Percentiles rank a stretch among this genome's conserved stretches.
Conservation (phyloP, 2,113 vertebrate genomes). For the Hippopotamus amphibius region DNA sequence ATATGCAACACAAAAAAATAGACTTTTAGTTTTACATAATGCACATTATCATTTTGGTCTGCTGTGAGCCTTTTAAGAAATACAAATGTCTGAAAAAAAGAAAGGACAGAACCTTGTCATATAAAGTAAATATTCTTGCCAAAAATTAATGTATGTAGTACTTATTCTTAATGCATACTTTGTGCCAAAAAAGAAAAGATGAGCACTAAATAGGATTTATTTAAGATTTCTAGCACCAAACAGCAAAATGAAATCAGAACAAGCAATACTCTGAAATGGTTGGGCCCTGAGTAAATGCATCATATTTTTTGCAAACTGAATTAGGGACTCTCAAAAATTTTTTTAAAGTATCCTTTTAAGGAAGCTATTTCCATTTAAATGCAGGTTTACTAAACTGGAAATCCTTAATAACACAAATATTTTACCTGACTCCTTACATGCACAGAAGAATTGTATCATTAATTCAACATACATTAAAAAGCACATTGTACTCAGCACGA, state of each 20-base stretch:
- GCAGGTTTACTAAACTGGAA: background rate
- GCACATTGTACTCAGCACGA: background rate
- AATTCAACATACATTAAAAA: constrained; percentile 52
- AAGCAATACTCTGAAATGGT: constrained; percentile 68
- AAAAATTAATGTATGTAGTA: constrained; percentile 20
- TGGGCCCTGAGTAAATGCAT: constrained; percentile 62
- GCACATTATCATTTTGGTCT: background rate
- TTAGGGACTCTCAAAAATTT: constrained; percentile 55
- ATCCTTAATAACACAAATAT: background rate
- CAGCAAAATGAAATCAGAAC: constrained; percentile 73
- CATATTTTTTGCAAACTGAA: constrained; percentile 72
- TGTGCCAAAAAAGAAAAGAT: constrained; percentile 45
- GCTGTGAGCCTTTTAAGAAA: constrained; percentile 57
- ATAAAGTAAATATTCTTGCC: constrained; percentile 34
- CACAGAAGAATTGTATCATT: background rate
- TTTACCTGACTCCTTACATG: background rate
- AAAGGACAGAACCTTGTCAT: background rate
- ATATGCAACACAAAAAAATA: background rate
- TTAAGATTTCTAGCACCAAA: constrained; percentile 72
- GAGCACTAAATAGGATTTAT: constrained; percentile 4
- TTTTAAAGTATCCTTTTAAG: constrained; percentile 29
- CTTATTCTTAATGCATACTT: background rate
- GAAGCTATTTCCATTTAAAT: constrained; percentile 40
- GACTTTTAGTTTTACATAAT: background rate
- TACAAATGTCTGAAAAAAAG: constrained; percentile 52